Evolutionary conservation across 2,113 vertebrate genomes (phyloP).

Genomic region (Chauna torquata): DNA sequence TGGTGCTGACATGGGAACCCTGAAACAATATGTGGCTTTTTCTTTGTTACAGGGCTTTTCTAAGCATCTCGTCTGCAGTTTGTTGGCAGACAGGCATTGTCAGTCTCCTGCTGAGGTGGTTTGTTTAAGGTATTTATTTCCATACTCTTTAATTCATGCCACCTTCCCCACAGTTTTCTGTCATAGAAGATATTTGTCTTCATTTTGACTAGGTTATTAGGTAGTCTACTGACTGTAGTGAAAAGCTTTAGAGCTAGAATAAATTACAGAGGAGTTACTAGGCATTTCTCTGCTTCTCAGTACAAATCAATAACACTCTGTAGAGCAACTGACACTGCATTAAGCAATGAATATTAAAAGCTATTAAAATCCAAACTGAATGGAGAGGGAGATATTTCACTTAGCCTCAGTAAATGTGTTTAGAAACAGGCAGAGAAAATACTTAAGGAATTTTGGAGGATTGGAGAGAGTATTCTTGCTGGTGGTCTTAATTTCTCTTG

Average conservation of each 20-base stretch:
- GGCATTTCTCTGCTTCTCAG: slow-evolving; percentile 9
- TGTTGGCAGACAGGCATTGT: slow-evolving; percentile 6
- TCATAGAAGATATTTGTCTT: slow-evolving; percentile 28
- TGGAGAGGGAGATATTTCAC: background rate
- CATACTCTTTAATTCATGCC: slow-evolving; percentile 4
- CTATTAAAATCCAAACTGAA: background rate
- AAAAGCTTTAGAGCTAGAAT: slow-evolving; percentile 32
- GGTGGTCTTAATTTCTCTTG: background rate
- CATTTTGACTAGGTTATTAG: slow-evolving; percentile 27
- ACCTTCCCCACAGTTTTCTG: background rate
- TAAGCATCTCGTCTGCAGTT: slow-evolving; percentile 26
- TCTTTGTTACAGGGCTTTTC: background rate
- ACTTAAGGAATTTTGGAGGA: background rate
- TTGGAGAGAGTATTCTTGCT: background rate
- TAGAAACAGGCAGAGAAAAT: background rate
- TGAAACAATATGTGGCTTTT: background rate
- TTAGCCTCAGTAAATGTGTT: background rate
- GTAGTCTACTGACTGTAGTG: background rate
- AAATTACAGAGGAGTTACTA: background rate
- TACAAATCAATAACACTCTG: slow-evolving; percentile 35
- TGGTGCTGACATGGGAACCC: slow-evolving; percentile 53
- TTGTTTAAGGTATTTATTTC: slow-evolving; percentile 62
- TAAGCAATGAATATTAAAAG: slow-evolving; percentile 5
- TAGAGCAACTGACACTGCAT: background rate
- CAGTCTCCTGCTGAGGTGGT: background rate